phyloP scores from a whole-genome alignment of 1,140 invertebrate genomes.

The Spodoptera litura region DNA sequence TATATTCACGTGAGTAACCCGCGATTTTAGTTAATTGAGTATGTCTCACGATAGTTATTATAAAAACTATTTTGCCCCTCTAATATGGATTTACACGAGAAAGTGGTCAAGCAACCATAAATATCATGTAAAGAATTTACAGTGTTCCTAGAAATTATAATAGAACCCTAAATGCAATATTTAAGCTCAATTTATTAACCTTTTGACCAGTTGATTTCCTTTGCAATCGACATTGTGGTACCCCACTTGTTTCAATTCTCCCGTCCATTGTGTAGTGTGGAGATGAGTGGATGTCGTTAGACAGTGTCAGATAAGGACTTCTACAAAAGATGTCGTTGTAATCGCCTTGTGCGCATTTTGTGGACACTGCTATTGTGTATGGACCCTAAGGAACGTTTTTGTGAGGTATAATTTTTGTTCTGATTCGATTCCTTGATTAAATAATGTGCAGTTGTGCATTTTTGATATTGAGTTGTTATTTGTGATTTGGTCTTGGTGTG shows the following conservation, averaged over 20 bases:
- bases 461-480: no score
- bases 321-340: conserved; percentile 74
- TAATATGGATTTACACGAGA: no score
- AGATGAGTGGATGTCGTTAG: conserved; percentile 83
- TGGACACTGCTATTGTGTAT: conserved; percentile 19
- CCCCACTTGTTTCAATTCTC: conserved; percentile 78
- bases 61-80: no score
- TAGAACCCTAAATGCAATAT: background rate
- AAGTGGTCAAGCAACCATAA: no score
- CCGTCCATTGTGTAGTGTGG: conserved; percentile 72
- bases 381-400: background rate
- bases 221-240: conserved; percentile 77
- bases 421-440: no score
- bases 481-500: no score
- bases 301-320: conserved; percentile 70
- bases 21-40: no score
- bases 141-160: no score
- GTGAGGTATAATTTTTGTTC: background rate
- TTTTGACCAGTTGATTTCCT: conserved; percentile 70
- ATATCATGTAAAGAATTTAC: no score
- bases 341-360: conserved; percentile 69
- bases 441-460: no score
- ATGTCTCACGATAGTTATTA: no score
- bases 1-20: no score
- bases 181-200: conserved; percentile 28